phyloP scores from a whole-genome alignment of 2,797 vertebrate genomes.

The Spondyliosoma cantharus region DNA sequence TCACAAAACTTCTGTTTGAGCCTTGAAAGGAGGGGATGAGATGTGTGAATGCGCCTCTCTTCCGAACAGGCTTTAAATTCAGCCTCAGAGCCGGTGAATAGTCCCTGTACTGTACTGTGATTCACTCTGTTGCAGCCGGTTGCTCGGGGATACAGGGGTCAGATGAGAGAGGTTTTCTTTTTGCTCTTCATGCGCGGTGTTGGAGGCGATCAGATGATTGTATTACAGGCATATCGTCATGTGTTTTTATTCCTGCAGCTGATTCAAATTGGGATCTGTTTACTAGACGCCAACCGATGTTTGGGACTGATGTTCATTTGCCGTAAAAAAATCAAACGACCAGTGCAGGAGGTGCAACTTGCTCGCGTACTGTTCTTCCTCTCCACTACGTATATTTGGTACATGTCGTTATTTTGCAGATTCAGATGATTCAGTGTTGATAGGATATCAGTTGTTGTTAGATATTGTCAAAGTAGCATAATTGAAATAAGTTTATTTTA shows the following conservation, averaged over 20 bases:
- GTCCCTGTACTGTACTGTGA: conserved; percentile 5
- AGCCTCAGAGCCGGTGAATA: neutral
- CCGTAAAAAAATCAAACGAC: no score
- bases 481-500: no score
- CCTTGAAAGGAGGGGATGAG: neutral
- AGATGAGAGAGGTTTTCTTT: neutral
- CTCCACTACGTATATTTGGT: no score
- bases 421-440: no score
- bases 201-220: conserved; percentile 2
- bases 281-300: no score
- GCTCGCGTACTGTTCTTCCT: no score
- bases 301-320: no score
- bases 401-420: no score
- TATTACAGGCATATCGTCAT: conserved; percentile 23
- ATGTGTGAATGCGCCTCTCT: neutral
- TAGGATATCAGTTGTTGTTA: no score
- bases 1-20: neutral
- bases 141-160: conserved; percentile 30
- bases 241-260: conserved; percentile 31
- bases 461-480: no score
- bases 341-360: no score
- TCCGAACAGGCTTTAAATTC: conserved; percentile 22
- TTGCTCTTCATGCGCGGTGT: neutral
- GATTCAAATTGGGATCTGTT: conserved; percentile 30
- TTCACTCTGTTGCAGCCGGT: conserved; percentile 25